Percentiles rank a stretch among this genome's conserved stretches.
Conservation (phyloP, 2,888 invertebrate species). For the Mylabris sibirica region DNA sequence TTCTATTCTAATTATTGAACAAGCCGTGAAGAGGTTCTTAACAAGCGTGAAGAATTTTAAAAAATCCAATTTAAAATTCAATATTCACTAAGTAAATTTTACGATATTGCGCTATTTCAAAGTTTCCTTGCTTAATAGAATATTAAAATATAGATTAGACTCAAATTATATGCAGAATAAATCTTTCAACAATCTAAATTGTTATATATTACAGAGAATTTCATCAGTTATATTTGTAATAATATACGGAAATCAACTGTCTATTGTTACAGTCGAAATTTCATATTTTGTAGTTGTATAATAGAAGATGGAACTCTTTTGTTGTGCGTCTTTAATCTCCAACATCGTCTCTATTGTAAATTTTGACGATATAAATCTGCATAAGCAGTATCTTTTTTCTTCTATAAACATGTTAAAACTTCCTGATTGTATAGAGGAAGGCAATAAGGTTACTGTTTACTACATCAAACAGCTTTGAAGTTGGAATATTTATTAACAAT, state of each 20-base stretch:
- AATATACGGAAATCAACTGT: not conserved
- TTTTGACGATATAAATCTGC: not conserved
- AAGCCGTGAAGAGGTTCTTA: not conserved
- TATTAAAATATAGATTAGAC: too few species aligned
- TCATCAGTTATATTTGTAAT: not conserved
- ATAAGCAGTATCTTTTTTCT: not conserved
- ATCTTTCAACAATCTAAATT: too few species aligned
- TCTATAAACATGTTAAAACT: not conserved
- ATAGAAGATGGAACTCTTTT: not conserved
- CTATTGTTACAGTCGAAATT: not conserved
- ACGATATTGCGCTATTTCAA: too few species aligned
- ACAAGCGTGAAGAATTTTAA: not conserved
- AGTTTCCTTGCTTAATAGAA: too few species aligned
- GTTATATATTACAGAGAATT: too few species aligned
- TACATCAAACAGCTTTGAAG: not conserved
- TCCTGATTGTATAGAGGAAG: not conserved
- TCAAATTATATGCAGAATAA: too few species aligned
- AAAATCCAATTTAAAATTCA: not conserved
- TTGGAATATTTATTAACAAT: not conserved
- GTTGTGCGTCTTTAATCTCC: not conserved
- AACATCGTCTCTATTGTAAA: not conserved
- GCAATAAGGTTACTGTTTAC: too few species aligned
- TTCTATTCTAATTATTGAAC: constrained; percentile 37
- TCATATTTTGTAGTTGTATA: not conserved
- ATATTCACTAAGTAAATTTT: not conserved